A percentile compares a stretch with the other conserved stretches of the same genome.
Conservation (phyloP, 2,113 vertebrate species). For the Heterotis niloticus region DNA sequence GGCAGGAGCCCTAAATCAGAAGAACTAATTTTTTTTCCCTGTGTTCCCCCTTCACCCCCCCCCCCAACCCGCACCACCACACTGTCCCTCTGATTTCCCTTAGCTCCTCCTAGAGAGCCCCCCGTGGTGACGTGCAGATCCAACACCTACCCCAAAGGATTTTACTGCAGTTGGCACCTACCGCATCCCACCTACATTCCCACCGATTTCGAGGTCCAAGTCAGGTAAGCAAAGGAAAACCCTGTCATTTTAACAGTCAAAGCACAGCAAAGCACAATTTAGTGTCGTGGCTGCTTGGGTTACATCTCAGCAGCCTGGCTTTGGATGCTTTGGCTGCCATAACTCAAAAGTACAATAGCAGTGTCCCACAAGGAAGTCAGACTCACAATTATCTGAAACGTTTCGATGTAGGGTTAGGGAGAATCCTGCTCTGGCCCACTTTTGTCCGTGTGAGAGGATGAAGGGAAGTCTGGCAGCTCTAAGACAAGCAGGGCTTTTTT, state of each 20-base stretch:
- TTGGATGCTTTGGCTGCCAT: too few species aligned
- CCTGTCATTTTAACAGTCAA: not conserved
- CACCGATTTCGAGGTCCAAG: slow-evolving; percentile 84
- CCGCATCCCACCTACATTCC: slow-evolving; percentile 81
- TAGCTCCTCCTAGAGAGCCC: slow-evolving; percentile 75
- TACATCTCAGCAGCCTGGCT: too few species aligned
- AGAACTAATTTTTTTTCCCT: too few species aligned
- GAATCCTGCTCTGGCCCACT: not conserved
- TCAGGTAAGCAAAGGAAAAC: slow-evolving; percentile 80
- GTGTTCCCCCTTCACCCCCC: not conserved
- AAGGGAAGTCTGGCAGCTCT: not conserved
- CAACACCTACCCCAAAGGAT: slow-evolving; percentile 92
- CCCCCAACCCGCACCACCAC: not conserved
- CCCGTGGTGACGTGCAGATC: slow-evolving; percentile 82
- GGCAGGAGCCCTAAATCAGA: too few species aligned
- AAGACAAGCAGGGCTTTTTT: not conserved
- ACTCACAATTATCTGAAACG: not conserved
- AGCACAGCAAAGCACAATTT: not conserved
- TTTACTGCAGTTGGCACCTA: slow-evolving; percentile 98
- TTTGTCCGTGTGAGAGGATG: not conserved
- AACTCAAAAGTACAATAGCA: not conserved
- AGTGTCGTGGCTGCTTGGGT: too few species aligned
- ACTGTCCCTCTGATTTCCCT: slow-evolving; percentile 19
- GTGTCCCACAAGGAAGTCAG: not conserved
- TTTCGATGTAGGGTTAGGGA: too few species aligned